Evolutionary conservation across 2,113 vertebrate species (phyloP), one percentile per base, ranked within the genome.

Genomic region (Neopipo cinnamomea): DNA sequence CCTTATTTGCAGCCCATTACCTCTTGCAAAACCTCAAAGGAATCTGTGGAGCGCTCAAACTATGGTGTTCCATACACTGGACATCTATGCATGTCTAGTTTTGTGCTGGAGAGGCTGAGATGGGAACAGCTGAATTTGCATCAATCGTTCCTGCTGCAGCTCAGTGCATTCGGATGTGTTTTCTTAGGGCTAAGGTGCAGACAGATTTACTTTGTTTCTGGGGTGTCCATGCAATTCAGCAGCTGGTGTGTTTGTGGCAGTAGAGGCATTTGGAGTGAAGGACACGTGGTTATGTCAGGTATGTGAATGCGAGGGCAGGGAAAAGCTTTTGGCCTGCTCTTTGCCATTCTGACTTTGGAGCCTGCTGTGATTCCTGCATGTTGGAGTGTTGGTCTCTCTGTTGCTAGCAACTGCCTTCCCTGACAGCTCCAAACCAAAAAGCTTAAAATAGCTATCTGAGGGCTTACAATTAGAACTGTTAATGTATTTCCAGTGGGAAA

Each of bases 401-500:
- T 98, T 97, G 94, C 85, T 97, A 95, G 93, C 97, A 98, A 96
- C 98, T 97, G 93, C 92, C 89, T 96, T 96, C 94, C 76, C 81
- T 95, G 96, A 91, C 81, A 92, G 92, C 85, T 96, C 92, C 94
- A 96, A 96, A 95, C 88, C 96, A 94, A 97, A 97, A 95, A 96
- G 96, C 96, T 97, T 93, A 96, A 98, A 98, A 98, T 98, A 98
- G 93, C 95, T 80, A 62, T 76, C 75, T 62, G 23, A 90, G 85
- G 63, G 82, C 82, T 97, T 97, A 76, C 70, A 88, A 55, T 95
- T 89, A 85, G 88, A 92, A 75, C 84, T 62, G 84, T 93, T 94
- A 96, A 94, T 76, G 61, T 30, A n/a, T 94, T 93, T 97, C 62
- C 91, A 94, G 37, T 91, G 68, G 85, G 70, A 91, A 96, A 58